Percentiles rank a stretch among this genome's conserved stretches.
phyloP scores from a whole-genome alignment of 23 tunicate genomes.

The Clavelina lepadiformis region DNA sequence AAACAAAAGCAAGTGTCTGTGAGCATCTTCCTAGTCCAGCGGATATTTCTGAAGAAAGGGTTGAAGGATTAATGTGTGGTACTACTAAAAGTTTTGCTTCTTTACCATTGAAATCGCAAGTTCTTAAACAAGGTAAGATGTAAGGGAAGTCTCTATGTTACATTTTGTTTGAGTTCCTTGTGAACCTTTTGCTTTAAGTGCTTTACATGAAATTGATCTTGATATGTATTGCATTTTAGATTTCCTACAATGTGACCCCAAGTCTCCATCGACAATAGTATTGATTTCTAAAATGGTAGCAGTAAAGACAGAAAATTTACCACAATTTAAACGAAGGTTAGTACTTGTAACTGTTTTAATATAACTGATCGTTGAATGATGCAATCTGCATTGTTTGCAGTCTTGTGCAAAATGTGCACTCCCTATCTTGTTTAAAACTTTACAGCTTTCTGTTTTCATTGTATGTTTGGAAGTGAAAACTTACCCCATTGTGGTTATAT shows the following conservation, averaged over 20 bases:
- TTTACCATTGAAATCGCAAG: conserved; percentile 47
- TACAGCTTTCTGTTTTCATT: too few relatives aligned
- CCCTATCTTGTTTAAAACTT: too few relatives aligned
- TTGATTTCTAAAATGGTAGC: conserved; percentile 93
- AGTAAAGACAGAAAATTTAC: conserved; percentile 36
- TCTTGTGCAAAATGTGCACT: too few relatives aligned
- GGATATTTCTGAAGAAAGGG: conserved; percentile 48
- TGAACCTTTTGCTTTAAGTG: too few relatives aligned
- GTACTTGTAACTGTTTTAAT: too few relatives aligned
- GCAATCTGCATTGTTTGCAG: too few relatives aligned
- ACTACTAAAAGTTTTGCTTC: conserved; percentile 56
- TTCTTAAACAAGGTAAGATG: conserved; percentile 42
- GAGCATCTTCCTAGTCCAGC: conserved; percentile 60
- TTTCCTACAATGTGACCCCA: conserved; percentile 56
- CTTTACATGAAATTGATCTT: too few relatives aligned
- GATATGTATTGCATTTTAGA: conserved; percentile 52
- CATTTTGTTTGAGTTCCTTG: too few relatives aligned
- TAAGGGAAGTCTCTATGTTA: background rate
- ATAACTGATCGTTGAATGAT: too few relatives aligned
- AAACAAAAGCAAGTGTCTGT: conserved; percentile 81
- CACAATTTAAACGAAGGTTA: conserved; percentile 51
- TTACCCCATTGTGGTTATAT: too few relatives aligned
- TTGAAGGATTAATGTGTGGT: conserved; percentile 91
- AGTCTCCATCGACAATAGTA: conserved; percentile 35
- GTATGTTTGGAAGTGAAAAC: too few relatives aligned